Evolutionary conservation across 1,140 invertebrate species (phyloP), one percentile per base, ranked within the genome.

Genomic region (Zaprionus lachaisei): DNA sequence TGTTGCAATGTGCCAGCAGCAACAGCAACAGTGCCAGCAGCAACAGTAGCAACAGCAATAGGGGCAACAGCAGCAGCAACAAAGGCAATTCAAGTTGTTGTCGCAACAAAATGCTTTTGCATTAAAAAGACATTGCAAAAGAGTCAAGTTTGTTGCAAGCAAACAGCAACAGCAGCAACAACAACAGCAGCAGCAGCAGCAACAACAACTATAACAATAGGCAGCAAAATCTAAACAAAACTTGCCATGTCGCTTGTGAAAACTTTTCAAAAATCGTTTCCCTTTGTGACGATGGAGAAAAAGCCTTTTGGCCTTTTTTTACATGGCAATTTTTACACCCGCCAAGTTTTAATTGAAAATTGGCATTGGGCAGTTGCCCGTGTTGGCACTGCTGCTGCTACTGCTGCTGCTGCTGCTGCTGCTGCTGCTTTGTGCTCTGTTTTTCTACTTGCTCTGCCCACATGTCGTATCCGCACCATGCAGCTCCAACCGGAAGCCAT

Each of bases 281-380:
- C 67, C 66, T 78, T 77, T 55, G n/a, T 47, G 41, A 47, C n/a
- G 41, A 47, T 49, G 15, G 14, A 37, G 54, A 37, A 55, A 28
- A 44, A 26, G 26, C 58, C 57, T 34, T 51, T 49, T 20, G 60
- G 61, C 37, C 31, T 55, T 64, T 72, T 67, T 73, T 73, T 73
- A 14, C 47, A 28, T 55, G 37, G 34, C 70, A 60, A 51, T 68
- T 73, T 68, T 68, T 61, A 31, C 14, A 54, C 17, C 31, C 24
- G 41, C 22, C 68, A 85, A 85, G 62, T 83, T 83, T 89, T 87
- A 87, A 87, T 89, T 87, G 83, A 87, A 87, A 84, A 75, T 83
- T 89, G 67, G 71, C 80, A 71, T 72, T 71, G 60, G 24, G 20
- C 67, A 69, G 65, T 37, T 65, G 24, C 7, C 22, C 20, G 51